Conservation (phyloP, 2,113 vertebrate species). For the Ammodramus savannarum region DNA sequence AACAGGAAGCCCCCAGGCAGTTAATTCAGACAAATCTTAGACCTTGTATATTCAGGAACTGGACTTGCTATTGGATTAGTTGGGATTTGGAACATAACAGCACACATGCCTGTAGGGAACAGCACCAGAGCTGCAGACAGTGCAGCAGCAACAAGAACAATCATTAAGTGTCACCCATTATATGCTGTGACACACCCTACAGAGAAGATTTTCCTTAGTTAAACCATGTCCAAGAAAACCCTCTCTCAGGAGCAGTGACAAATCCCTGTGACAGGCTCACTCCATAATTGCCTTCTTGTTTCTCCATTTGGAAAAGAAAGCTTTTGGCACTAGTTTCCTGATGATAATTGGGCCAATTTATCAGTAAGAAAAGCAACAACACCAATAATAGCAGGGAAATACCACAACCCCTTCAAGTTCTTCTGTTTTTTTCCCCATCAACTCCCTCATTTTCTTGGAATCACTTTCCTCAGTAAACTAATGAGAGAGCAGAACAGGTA, state of each 20-base stretch:
- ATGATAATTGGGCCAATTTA: not conserved
- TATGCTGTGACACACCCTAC: not conserved
- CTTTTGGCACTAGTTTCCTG: not conserved
- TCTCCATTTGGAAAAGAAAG: not conserved
- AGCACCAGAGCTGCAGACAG: not conserved
- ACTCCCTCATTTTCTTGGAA: not conserved
- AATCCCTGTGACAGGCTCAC: not conserved
- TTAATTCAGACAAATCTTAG: not conserved
- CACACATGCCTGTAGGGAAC: not conserved
- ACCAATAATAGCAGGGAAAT: not conserved
- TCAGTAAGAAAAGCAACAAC: not conserved
- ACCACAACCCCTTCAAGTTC: not conserved
- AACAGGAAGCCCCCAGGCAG: not conserved
- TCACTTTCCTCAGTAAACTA: not conserved
- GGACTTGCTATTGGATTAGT: not conserved
- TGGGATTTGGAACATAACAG: not conserved
- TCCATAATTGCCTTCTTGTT: not conserved
- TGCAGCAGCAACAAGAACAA: not conserved
- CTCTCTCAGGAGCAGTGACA: not conserved
- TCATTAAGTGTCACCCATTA: not conserved
- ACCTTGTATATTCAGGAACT: not conserved
- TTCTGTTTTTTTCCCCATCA: rapidly evolving
- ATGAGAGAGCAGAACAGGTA: not conserved
- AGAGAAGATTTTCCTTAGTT: not conserved
- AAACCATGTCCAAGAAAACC: not conserved